Evolutionary conservation across 2,797 vertebrate genomes (phyloP), one percentile per base, ranked within the genome.

Genomic region (Sciurus vulgaris): DNA sequence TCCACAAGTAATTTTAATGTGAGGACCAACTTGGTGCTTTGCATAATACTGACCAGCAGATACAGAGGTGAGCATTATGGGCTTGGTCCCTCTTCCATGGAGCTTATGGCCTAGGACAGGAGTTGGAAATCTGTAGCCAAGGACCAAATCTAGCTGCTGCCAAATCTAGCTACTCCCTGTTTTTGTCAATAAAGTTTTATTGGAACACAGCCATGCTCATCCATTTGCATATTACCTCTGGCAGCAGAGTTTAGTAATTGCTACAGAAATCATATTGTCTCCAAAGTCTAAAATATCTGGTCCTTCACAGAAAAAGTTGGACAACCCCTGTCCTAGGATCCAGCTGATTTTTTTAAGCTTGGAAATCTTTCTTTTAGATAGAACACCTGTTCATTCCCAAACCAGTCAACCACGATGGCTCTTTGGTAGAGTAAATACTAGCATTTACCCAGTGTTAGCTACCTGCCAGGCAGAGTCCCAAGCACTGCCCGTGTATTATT

Each of bases 141-240:
- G 38, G 81, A n/a, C 54, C 24, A 12, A 38, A 69, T 83, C 26
- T 63, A 49, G n/a, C 28, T 0, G 1, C 41, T 51, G 54, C 54
- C 54, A 51, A 51, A 51, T 51, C 49, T 51, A 56, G 38, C 28
- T 0, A 1, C 41, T 51, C 51, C 56, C 41, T 93, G 47, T 26
- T 93, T 78, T 72, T 91, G 54, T 81, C 72, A 96, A 95, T 97
- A 97, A 96, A 94, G 38, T 69, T 94, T 96, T 90, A 82, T 82
- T 96, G 92, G 56, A 78, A 90, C 81, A 74, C 1, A 82, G 87
- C 22, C 56, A 28, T 7, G 13, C 28, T 79, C 8, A 24, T 65
- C 35, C 7, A 63, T 92, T 89, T 85, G 56, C 2, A 7, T 44
- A 24, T 69, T 63, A n/a, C 38, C 44, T 76, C 9, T 15, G 33